Conservation (phyloP, 2,113 vertebrate species). For the Rhombomys opimus region DNA sequence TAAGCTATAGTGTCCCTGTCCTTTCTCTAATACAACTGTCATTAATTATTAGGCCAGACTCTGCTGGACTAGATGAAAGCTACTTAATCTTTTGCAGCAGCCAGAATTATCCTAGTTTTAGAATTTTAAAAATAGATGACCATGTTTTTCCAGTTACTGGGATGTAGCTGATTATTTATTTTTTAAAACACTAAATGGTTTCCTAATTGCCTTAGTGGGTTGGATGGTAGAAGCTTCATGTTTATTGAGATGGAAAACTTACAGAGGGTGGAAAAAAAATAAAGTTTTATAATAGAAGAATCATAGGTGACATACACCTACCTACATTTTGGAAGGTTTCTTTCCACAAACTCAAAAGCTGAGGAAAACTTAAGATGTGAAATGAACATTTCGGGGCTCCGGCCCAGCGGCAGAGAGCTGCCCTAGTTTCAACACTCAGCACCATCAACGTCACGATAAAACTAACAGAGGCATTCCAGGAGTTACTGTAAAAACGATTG, state of each 20-base stretch:
- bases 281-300: neutral
- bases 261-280: neutral
- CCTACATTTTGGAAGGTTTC: neutral
- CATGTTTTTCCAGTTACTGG: neutral
- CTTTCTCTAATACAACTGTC: neutral
- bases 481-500: neutral
- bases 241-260: conserved; percentile 26
- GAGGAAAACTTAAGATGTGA: neutral
- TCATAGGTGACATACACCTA: neutral
- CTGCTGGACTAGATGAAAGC: neutral
- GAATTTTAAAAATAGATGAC: conserved; percentile 2
- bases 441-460: too few species aligned
- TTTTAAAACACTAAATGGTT: neutral
- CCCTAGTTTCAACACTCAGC: neutral
- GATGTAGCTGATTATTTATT: neutral
- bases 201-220: neutral
- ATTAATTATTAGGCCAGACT: neutral
- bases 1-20: neutral
- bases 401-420: neutral
- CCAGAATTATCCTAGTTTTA: conserved; percentile 25
- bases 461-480: too few species aligned
- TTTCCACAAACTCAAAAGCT: conserved; percentile 12
- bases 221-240: neutral
- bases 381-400: neutral
- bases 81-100: neutral